Percentiles rank a stretch among this genome's conserved stretches.
phyloP scores from a whole-genome alignment of 2,888 invertebrate genomes.

The Cheilosia vernalis region DNA sequence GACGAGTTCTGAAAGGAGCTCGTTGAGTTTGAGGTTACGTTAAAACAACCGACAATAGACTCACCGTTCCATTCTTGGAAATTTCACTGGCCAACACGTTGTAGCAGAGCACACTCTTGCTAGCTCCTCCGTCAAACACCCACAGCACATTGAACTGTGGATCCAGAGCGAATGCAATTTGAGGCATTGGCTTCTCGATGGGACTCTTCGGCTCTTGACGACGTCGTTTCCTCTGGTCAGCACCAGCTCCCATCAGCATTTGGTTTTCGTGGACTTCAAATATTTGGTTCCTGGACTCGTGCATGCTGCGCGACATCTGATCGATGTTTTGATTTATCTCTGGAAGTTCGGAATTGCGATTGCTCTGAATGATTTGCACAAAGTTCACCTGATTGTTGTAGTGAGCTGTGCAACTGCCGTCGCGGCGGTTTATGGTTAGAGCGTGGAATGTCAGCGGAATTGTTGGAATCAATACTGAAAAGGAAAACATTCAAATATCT shows the following conservation, averaged over 20 bases:
- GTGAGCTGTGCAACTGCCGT: slow-evolving; percentile 94
- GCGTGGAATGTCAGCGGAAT: slow-evolving; percentile 92
- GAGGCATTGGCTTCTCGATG: slow-evolving; percentile 80
- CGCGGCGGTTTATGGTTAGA: slow-evolving; percentile 93
- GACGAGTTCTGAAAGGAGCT: slow-evolving; percentile 79
- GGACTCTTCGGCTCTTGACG: slow-evolving; percentile 76
- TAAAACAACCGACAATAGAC: slow-evolving; percentile 39
- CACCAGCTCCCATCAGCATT: slow-evolving; percentile 68
- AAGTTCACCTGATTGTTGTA: slow-evolving; percentile 94
- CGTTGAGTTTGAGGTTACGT: slow-evolving; percentile 61
- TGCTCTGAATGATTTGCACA: slow-evolving; percentile 88
- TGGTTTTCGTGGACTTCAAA: slow-evolving; percentile 81
- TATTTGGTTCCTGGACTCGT: slow-evolving; percentile 82
- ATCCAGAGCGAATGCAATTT: slow-evolving; percentile 87
- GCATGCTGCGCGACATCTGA: slow-evolving; percentile 83
- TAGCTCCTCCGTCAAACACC: slow-evolving; percentile 90
- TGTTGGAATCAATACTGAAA: slow-evolving; percentile 91
- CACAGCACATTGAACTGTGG: slow-evolving; percentile 96
- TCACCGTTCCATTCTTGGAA: slow-evolving; percentile 79
- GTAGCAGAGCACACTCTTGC: slow-evolving; percentile 87
- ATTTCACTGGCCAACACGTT: slow-evolving; percentile 93
- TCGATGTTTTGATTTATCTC: slow-evolving; percentile 83
- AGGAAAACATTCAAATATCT: slow-evolving; percentile 25
- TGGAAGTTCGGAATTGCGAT: slow-evolving; percentile 77
- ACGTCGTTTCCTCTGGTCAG: slow-evolving; percentile 77